Evolutionary conservation across 2,888 invertebrate species (phyloP), one percentile per base, ranked within the genome.

Genomic region (Tinea pellionella): DNA sequence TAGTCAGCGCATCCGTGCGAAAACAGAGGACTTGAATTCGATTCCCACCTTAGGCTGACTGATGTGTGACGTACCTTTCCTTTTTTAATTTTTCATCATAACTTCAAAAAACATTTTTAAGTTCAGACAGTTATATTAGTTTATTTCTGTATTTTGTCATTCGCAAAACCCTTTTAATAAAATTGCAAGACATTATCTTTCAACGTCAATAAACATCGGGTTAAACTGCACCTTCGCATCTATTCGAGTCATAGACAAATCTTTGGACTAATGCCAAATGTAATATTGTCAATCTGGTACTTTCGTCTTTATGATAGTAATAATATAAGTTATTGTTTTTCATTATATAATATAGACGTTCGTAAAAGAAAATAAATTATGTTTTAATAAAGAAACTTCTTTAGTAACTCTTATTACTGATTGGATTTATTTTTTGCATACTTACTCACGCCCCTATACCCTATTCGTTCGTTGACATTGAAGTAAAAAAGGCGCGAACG

Each of bases 271-370:
- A 1, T n/a, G n/a, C 57, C 30, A 57, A 57, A 32, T 57, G n/a
- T 57, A 57, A 57, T 57, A 57, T 57, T 57, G 57, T 57, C 57
- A 57, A 57, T 57, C 30, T n/a, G 2, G 32, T 13, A 2, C 32
- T 13, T 29, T 8, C 57, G 57, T 32, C 30, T 57, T 57, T 57
- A 30, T 32, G 30, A 55, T 19, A 55, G 24, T 19, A 29, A 18
- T 16, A 37, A 37, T n/a, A 37, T 37, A 37, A 37, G 7, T 9
- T 37, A 37, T 37, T 37, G 37, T 37, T 1, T 37, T 37, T 37
- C 37, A 37, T 37, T 37, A 37, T n/a, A n/a, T 9, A 37, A 6
- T 37, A 37, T n/a, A n/a, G 2, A 12, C 37, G 37, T 1, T 9
- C 6, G 9, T 37, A 37, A 37, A 2, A 37, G 37, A 37, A 37